phyloP scores from a whole-genome alignment of 2,113 vertebrate genomes.

The Pseudorectes ferrugineus region DNA sequence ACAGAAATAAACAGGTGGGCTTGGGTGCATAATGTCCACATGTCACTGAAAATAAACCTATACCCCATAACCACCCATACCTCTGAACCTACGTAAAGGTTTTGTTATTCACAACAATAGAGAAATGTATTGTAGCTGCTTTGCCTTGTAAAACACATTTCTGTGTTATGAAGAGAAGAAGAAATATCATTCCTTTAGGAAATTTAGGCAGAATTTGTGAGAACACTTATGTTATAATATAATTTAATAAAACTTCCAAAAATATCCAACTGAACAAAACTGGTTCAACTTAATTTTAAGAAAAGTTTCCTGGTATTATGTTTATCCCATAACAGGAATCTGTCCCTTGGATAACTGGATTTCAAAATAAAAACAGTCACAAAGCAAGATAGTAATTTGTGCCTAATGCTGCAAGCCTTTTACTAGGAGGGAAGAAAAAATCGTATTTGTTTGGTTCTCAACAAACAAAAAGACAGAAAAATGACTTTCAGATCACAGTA shows the following conservation, averaged over 20 bases:
- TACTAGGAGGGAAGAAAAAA: background rate
- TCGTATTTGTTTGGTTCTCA: background rate
- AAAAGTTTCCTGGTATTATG: background rate
- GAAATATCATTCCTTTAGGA: background rate
- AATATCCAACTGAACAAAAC: background rate
- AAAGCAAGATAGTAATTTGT: background rate
- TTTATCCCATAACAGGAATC: background rate
- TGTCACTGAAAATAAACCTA: background rate
- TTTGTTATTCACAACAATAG: background rate
- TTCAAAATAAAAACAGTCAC: background rate
- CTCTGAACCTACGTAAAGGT: background rate
- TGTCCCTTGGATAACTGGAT: background rate
- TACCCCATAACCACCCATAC: background rate
- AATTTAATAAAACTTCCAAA: background rate
- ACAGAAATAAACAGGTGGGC: background rate
- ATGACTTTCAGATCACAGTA: background rate
- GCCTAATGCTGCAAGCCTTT: background rate
- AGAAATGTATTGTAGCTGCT: background rate
- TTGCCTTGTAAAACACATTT: fast-evolving
- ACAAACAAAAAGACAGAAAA: background rate
- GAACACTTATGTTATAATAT: background rate
- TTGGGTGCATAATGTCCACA: background rate
- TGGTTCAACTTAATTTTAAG: background rate
- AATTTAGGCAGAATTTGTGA: background rate
- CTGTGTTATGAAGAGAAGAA: background rate